phyloP scores from a whole-genome alignment of 2,888 invertebrate genomes.

The Monoplex corrugatus region DNA sequence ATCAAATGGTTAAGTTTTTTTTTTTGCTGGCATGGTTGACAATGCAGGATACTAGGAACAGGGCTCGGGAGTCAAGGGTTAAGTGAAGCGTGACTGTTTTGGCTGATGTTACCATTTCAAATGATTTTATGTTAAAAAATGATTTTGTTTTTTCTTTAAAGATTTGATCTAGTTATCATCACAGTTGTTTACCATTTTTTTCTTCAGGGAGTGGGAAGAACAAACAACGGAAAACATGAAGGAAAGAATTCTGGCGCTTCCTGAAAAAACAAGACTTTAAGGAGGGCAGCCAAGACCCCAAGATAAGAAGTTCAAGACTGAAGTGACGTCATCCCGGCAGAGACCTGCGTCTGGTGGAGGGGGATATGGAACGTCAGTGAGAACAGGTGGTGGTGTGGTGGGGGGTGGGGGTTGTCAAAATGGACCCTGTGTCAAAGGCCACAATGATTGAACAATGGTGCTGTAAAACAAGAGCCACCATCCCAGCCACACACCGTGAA shows the following conservation, averaged over 20 bases:
- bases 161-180: no score
- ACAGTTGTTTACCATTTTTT: no score
- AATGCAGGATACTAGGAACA: no score
- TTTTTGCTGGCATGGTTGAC: no score
- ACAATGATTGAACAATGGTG: neutral
- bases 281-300: neutral
- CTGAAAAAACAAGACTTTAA: conserved; percentile 36
- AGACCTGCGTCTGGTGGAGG: neutral
- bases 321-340: neutral
- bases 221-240: conserved; percentile 65
- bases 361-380: neutral
- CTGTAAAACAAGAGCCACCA: neutral
- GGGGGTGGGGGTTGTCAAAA: neutral
- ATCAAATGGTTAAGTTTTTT: no score
- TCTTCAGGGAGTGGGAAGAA: neutral
- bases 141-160: no score
- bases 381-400: neutral
- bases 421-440: neutral
- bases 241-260: conserved; percentile 61
- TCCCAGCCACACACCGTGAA: neutral
- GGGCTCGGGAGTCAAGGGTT: no score
- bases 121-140: no score
- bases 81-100: no score
- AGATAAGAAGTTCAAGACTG: neutral
- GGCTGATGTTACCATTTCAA: no score